Evolutionary conservation across 37 sponge, comb jelly and placozoan species (phyloP).

Genomic region (Spongilla lacustris): DNA sequence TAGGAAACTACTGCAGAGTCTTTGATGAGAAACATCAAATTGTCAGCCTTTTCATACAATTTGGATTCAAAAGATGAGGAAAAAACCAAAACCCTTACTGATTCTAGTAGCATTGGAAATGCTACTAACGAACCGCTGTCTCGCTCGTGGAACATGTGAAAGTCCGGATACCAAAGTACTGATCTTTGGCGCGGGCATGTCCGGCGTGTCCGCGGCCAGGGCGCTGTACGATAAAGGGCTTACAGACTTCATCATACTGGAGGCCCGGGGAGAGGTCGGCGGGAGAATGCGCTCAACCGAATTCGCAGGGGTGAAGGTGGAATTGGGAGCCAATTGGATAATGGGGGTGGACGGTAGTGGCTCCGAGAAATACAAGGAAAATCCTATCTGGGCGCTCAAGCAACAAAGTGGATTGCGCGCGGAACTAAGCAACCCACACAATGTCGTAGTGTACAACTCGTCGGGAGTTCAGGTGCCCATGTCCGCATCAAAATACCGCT

Average conservation of each 20-base stretch:
- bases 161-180: conserved; percentile 61
- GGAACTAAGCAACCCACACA: background rate
- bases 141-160: conserved; percentile 8
- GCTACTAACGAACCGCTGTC: background rate
- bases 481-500: background rate
- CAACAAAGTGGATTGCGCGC: background rate
- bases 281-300: conserved; percentile 38
- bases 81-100: background rate
- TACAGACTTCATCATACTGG: conserved; percentile 62
- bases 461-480: background rate
- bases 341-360: conserved; percentile 19
- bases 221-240: conserved; percentile 47
- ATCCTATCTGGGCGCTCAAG: conserved; percentile 34
- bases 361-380: background rate
- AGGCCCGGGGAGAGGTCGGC: conserved; percentile 46
- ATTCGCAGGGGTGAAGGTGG: conserved; percentile 26
- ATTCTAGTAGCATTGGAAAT: background rate
- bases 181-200: conserved; percentile 71
- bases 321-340: conserved; percentile 70
- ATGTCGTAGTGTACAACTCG: background rate
- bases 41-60: background rate
- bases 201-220: conserved; percentile 66
- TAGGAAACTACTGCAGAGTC: background rate
- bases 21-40: background rate
- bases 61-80: background rate